Base-by-base conservation (phyloP, 2,113 vertebrate genomes). In the Neogale vison region DNA sequence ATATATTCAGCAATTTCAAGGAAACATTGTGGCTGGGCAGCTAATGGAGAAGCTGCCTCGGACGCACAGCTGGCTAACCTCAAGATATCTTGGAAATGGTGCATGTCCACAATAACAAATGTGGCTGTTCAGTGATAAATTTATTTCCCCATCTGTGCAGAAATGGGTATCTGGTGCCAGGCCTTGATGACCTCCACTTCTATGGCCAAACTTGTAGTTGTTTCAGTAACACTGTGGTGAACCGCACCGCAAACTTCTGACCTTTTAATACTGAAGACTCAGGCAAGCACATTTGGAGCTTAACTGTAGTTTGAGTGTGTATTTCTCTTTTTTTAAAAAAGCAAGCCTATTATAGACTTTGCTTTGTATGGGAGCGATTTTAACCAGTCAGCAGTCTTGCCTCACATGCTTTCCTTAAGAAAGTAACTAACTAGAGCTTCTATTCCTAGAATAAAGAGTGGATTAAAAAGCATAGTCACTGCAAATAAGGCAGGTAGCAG, bases 381-480 rank as follows among this genome's bases (percentile, higher is more conserved):
- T 80, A 95, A 61, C 88, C 94, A 97, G 97, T 98, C 98, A 98
- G 98, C 98, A 98, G 10, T 97, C 97, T 98, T 98, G 93, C 94
- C 96, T 97, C 93, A 67, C 89, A 93, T 23, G 95, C 93, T 97
- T 93, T 97, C 90, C 97, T 98, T 97, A 94, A 97, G 98, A 98
- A 98, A 92, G 77, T 93, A 96, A 79, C 77, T 97, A 97, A 98
- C 95, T 97, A 82, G 86, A 74, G 90, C 93, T 97, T 95, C 96
- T 85, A 92, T 98, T 97, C 97, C 95, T n/a, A 96, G 92, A 95
- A 98, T 92, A 98, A 98, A 98, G 96, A 39, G 91, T 29, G 52
- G 95, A 97, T 98, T 98, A 97, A 96, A 98, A 98, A 95, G 94
- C 65, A 26, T 77, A 98, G 87, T 63, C 76, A 55, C 21, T 50